Conservation (phyloP, 2,113 vertebrate genomes). For the Sinocyclocheilus grahami region DNA sequence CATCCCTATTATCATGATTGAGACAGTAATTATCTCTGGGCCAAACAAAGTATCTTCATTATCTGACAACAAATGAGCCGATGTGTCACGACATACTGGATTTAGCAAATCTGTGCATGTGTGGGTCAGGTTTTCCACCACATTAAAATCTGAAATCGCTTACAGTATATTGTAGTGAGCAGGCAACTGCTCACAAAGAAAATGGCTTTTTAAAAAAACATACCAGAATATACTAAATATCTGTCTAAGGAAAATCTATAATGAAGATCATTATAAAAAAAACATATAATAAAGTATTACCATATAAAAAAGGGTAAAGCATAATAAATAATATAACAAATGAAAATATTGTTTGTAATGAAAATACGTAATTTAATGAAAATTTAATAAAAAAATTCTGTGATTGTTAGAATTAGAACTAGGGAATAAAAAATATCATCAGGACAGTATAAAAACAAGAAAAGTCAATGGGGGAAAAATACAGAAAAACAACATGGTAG, state of each 20-base stretch:
- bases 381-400: background rate
- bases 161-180: background rate
- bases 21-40: background rate
- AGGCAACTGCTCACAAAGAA: background rate
- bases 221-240: no score
- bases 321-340: background rate
- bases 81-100: background rate
- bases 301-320: background rate
- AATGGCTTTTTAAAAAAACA: background rate
- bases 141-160: background rate
- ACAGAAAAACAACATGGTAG: background rate
- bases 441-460: no score
- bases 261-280: no score
- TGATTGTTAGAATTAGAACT: background rate
- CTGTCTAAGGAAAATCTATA: no score
- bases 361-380: background rate
- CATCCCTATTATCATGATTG: constrained; percentile 17
- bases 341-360: no score
- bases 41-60: constrained; percentile 2
- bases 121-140: background rate
- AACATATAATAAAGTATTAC: no score
- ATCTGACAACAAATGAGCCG: background rate
- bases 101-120: background rate
- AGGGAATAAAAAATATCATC: background rate
- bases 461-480: background rate